Evolutionary conservation across 2,113 vertebrate species (phyloP), one percentile per base, ranked within the genome.

Genomic region (Hippocampus guttulatus): DNA sequence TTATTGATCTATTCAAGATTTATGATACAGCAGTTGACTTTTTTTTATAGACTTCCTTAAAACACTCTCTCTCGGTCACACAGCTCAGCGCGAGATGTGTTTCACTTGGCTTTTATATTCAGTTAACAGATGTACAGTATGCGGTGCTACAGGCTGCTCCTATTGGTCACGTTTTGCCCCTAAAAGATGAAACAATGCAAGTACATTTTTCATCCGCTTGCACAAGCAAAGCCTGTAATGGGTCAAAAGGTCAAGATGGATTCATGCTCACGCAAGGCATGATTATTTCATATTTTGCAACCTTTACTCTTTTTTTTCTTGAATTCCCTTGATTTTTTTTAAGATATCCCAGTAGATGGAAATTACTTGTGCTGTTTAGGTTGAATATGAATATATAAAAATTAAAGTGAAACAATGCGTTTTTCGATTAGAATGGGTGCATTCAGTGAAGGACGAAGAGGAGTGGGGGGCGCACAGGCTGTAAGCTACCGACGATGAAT

Each of bases 401-500:
- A 38, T 62, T 62, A 3, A 38, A 62, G 60, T 9, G 58, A 61
- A 30, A 40, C 18, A 62, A 40, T 62, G 57, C 9, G n/a, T 77
- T 76, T 74, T 14, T 45, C 70, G 52, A 68, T 79, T 52, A 68
- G 58, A 54, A 73, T 65, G 54, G 60, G 43, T 60, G 51, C 57
- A 64, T 60, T 79, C 45, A 67, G 2, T 77, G 62, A 71, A 61
- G 71, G 25, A 63, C 67, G 1, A 0, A 54, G 21, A 3, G 30
- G 21, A 3, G 30, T 3, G 30, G 30, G 21, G 54, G 68, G 71
- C 16, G 33, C 49, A 72, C 45, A 16, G 27, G 64, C 70, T 76
- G 69, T 67, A 81, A 78, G 57, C 69, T 43, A 21, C 23, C 30
- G 16, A 15, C 54, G 73, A 72, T 74, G 68, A 90, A 90, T 87